phyloP scores from a whole-genome alignment of 2,888 invertebrate species.

The Endomychus coccineus region DNA sequence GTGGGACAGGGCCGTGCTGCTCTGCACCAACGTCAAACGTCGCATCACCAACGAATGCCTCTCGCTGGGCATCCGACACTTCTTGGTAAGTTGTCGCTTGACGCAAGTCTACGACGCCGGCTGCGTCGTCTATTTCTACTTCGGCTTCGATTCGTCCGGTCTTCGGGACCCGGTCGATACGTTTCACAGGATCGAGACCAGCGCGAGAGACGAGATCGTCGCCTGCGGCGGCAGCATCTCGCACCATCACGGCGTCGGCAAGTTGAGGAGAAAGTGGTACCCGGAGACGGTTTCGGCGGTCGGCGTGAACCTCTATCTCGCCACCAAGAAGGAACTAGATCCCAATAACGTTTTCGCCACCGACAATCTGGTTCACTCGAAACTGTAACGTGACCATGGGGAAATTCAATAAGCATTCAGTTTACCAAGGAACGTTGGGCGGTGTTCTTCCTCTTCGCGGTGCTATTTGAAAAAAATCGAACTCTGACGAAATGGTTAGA shows the following conservation, averaged over 20 bases:
- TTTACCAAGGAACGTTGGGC: too few relatives aligned
- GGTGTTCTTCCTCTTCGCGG: too few relatives aligned
- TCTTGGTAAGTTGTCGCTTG: constrained; percentile 71
- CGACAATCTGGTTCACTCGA: constrained; percentile 61
- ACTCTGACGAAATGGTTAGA: too few relatives aligned
- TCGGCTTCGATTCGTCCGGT: constrained; percentile 36
- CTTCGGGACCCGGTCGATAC: constrained; percentile 78
- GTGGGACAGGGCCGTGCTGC: constrained; percentile 78
- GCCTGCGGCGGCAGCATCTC: constrained; percentile 87
- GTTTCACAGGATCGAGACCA: constrained; percentile 81
- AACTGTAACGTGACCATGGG: constrained; percentile 24
- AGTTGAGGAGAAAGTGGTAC: constrained; percentile 84
- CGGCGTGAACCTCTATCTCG: constrained; percentile 68
- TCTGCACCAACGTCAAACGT: constrained; percentile 87
- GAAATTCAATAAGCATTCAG: too few relatives aligned
- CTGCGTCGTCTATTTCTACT: constrained; percentile 76
- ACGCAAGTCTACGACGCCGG: constrained; percentile 98
- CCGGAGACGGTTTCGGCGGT: constrained; percentile 72
- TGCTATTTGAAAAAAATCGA: too few relatives aligned
- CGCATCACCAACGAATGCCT: constrained; percentile 61
- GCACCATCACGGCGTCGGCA: constrained; percentile 96
- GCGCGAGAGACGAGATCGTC: constrained; percentile 86
- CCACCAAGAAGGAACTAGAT: constrained; percentile 82
- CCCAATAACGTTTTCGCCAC: constrained; percentile 91
- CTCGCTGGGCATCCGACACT: constrained; percentile 52